Conservation (phyloP, 2,888 invertebrate species). For the Mellilla xanthometata region DNA sequence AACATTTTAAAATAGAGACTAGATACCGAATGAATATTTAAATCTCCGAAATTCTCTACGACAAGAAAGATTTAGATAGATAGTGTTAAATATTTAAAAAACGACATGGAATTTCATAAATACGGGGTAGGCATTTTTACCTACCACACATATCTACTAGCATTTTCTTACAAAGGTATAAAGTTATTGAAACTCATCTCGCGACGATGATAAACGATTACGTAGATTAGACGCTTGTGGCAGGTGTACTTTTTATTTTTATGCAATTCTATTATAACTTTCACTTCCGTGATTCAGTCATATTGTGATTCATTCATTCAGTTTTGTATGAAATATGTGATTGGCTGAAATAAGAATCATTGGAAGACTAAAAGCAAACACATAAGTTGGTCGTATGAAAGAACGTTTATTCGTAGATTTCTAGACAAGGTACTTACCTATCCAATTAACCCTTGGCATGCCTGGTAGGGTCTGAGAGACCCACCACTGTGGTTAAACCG, state of each 20-base stretch:
- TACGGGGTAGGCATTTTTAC: too few relatives aligned
- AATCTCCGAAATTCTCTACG: too few relatives aligned
- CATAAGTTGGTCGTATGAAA: not conserved
- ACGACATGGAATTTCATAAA: too few relatives aligned
- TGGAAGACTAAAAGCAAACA: too few relatives aligned
- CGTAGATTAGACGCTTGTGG: conserved; percentile 25
- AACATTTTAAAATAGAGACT: conserved; percentile 10
- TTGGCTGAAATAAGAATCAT: conserved; percentile 9
- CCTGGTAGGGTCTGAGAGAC: too few relatives aligned
- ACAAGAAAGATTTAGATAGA: too few relatives aligned
- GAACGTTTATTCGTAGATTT: conserved; percentile 1
- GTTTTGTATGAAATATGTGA: conserved; percentile 20
- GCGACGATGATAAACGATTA: conserved; percentile 24
- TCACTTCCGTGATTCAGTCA: conserved; percentile 62
- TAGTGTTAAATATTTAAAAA: too few relatives aligned
- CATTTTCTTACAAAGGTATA: not conserved
- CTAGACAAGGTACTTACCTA: too few relatives aligned
- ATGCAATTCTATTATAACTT: conserved; percentile 57
- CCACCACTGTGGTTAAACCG: too few relatives aligned
- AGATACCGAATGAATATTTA: too few relatives aligned
- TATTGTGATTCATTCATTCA: conserved; percentile 34
- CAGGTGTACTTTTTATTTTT: conserved; percentile 32
- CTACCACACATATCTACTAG: too few relatives aligned
- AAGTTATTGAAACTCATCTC: conserved; percentile 1
- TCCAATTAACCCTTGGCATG: too few relatives aligned